phyloP scores from a whole-genome alignment of 2,797 vertebrate species.

The Hyperoplus immaculatus region DNA sequence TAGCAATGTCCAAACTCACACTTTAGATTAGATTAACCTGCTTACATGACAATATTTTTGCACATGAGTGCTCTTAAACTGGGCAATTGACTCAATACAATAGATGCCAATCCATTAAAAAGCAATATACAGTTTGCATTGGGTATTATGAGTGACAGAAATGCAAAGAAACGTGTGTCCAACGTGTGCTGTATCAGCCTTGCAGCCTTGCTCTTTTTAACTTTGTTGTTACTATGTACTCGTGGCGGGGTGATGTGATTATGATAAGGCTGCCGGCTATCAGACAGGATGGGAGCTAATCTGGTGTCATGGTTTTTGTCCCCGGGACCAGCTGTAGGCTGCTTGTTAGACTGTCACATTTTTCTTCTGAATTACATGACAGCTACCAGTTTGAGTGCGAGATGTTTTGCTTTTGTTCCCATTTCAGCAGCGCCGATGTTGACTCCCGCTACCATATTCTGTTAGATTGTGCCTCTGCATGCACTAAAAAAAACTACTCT shows the following conservation, averaged over 20 bases:
- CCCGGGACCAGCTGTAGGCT: constrained; percentile 15
- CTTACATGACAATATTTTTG: constrained; percentile 53
- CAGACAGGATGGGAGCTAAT: constrained; percentile 22
- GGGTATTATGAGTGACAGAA: constrained; percentile 8
- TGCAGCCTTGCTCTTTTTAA: constrained; percentile 1
- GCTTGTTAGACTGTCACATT: constrained; percentile 10
- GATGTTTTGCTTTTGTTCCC: constrained; percentile 15
- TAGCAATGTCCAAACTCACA: constrained; percentile 16
- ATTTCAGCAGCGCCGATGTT: constrained; percentile 1
- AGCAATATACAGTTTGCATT: constrained; percentile 11
- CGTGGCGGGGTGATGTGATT: constrained; percentile 18
- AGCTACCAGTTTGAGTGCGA: background rate
- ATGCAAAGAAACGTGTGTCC: constrained; percentile 14
- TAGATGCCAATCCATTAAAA: constrained; percentile 36
- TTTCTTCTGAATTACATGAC: constrained; percentile 10
- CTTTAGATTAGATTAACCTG: constrained; percentile 56
- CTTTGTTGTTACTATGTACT: constrained; percentile 11
- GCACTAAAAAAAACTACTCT: background rate
- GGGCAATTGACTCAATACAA: constrained; percentile 24
- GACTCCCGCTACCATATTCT: background rate
- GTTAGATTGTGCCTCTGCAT: constrained; percentile 5
- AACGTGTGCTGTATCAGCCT: background rate
- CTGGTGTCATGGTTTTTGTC: constrained; percentile 9
- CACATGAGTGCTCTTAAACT: constrained; percentile 50
- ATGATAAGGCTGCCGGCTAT: constrained; percentile 19